Conservation (phyloP, 2,797 vertebrate genomes). For the Ctenopoma multispine region DNA sequence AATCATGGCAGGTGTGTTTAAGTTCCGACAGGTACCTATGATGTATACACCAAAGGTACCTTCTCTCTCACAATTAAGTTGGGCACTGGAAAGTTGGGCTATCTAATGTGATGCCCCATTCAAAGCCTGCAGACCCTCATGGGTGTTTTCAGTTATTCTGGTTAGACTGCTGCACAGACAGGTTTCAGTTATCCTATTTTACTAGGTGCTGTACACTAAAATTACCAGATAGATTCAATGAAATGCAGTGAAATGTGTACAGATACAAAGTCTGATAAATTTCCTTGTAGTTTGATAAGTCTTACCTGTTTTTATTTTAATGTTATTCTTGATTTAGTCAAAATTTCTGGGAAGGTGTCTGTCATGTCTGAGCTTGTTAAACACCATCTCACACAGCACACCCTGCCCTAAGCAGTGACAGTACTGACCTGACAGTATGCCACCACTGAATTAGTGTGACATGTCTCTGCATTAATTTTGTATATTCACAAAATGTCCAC, state of each 20-base stretch:
- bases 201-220: neutral
- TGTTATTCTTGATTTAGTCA: neutral
- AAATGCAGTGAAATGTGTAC: neutral
- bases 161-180: no score
- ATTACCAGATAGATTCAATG: no score
- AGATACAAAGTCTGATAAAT: neutral
- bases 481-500: neutral
- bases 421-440: no score
- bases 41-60: no score
- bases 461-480: neutral
- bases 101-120: neutral
- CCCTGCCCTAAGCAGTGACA: no score
- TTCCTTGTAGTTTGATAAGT: neutral
- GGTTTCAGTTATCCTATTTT: neutral
- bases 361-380: neutral
- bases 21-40: no score
- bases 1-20: no score
- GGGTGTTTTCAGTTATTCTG: neutral
- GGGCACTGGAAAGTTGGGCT: no score
- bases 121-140: neutral
- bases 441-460: no score
- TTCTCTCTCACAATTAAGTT: no score
- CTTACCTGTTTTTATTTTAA: neutral
- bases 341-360: neutral
- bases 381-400: no score